Base-by-base conservation (phyloP, 2,888 invertebrate species). In the Hedychridium roseum region DNA sequence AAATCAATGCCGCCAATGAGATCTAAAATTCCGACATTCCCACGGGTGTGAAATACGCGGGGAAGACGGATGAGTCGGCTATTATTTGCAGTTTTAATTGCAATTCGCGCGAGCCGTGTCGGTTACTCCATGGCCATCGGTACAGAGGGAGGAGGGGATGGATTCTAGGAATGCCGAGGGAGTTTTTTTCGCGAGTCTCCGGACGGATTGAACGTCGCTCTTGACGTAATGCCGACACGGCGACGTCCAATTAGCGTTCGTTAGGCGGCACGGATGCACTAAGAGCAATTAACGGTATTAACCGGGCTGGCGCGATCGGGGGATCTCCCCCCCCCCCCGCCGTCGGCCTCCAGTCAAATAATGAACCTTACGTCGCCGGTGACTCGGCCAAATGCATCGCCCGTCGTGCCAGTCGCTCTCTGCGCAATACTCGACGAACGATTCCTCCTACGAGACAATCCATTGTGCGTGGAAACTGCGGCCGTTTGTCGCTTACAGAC, bases 251-350 rank as follows among this genome's bases (percentile, higher is more conserved):
- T 70, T 68, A 68, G 59, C 46, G 65, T 64, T 68, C 66, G 70
- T 70, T 70, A 70, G 66, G 53, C 47, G 53, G 51, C 47, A 53
- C 52, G 41, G 45, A 42, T 51, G 40, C 27, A 39, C 43, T 28
- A 61, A 58, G 60, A 66, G 62, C 68, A 68, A 68, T 70, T 68
- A 70, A 66, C 64, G 60, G 68, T 64, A 68, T 68, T 68, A 69
- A 64, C 53, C 49, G 54, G 54, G 45, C 60, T 49, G 39, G 47
- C 48, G 26, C 50, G 51, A 52, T 54, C 49, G 50, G 39, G 57
- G 30, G 45, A 48, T 47, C 43, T 32, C 40, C 16, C 35, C 31
- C 12, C 21, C 26, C n/a, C 35, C 34, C 47, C 23, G 45, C 15
- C 32, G 14, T 35, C 20, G 20, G 27, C 15, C 18, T 28, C 11